A percentile compares a stretch with the other conserved stretches of the same genome.
Evolutionary conservation across 1,140 invertebrate species (phyloP).

Genomic region (Achatina immaculata): DNA sequence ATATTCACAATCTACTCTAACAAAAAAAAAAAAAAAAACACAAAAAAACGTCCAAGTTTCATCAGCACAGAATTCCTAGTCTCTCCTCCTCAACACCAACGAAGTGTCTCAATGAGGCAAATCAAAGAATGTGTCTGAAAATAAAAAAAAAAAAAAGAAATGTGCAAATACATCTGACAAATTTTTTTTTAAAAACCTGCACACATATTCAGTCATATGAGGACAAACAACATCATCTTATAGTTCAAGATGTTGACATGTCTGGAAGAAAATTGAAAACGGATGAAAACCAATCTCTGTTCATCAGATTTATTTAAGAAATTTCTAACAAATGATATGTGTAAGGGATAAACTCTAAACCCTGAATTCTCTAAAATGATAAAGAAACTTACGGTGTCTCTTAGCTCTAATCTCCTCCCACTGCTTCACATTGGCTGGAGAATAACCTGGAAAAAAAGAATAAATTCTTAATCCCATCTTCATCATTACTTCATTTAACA

Average conservation of each 20-base stretch:
- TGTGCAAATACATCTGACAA: not conserved
- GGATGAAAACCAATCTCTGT: too few species aligned
- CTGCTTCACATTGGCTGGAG: conserved; percentile 30
- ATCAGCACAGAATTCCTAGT: not conserved
- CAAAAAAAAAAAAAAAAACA: not conserved
- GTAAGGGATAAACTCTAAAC: too few species aligned
- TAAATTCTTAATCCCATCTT: not conserved
- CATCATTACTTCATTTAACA: too few species aligned
- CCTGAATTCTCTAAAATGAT: too few species aligned
- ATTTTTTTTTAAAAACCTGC: not conserved
- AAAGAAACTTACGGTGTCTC: conserved; percentile 17
- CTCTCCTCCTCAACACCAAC: not conserved
- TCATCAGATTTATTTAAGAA: too few species aligned
- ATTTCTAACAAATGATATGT: too few species aligned
- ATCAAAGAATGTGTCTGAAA: not conserved
- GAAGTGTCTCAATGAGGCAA: not conserved
- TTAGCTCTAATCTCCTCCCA: conserved; percentile 29
- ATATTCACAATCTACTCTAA: not conserved
- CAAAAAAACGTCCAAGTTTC: not conserved
- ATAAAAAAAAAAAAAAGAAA: not conserved
- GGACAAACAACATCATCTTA: not conserved
- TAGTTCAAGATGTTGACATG: too few species aligned
- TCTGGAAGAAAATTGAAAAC: too few species aligned
- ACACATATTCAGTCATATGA: not conserved
- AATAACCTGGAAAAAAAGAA: conserved; percentile 20